Conservation (phyloP, 2,797 vertebrate species). For the Bryconaethiops microstoma region DNA sequence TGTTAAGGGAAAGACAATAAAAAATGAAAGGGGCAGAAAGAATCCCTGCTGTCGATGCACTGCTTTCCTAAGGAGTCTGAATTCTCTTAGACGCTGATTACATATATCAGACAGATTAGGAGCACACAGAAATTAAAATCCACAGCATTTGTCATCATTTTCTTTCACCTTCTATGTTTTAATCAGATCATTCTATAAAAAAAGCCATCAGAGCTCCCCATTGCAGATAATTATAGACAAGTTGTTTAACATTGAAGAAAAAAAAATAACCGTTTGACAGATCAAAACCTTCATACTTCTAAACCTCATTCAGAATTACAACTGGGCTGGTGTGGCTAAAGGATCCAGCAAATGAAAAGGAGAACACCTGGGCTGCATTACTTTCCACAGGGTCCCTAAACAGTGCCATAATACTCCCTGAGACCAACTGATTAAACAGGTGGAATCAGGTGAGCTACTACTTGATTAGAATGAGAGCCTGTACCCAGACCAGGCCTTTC, state of each 20-base stretch:
- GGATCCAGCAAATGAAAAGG: no score
- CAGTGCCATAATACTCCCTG: no score
- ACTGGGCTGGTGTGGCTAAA: neutral
- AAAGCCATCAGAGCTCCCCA: neutral
- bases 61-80: constrained; percentile 62
- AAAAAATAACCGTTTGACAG: neutral
- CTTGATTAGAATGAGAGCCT: no score
- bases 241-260: neutral
- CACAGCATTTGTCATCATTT: neutral
- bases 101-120: neutral
- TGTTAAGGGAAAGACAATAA: neutral
- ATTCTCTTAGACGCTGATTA: constrained; percentile 58
- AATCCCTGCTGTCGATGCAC: constrained; percentile 34
- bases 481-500: no score
- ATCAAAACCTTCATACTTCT: neutral
- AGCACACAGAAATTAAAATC: neutral
- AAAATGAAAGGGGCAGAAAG: neutral
- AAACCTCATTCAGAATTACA: neutral
- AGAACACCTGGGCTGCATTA: no score
- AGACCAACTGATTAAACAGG: no score
- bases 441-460: no score
- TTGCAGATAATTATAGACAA: neutral
- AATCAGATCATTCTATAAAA: neutral
- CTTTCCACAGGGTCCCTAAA: no score
- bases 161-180: neutral